These are phyloP conservation scores for Salarias fasciatus DNA, from an alignment of 2,797 vertebrate species.

Conservation along the genomic window DNA sequence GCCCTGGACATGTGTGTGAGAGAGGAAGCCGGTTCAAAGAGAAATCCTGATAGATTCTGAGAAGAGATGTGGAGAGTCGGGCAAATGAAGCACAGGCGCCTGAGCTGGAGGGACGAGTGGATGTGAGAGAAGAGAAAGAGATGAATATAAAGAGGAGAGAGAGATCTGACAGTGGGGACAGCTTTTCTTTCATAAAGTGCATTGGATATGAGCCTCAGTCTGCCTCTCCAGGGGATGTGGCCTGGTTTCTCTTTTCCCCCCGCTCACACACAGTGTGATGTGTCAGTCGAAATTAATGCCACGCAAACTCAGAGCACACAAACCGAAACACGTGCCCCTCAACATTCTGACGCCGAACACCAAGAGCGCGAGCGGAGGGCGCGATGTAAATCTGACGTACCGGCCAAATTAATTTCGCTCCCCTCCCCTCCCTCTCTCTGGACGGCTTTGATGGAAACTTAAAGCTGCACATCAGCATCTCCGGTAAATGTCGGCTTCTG, in stretches of 20 bases:
- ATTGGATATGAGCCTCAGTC: slow-evolving; percentile 76
- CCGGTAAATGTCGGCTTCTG: slow-evolving; percentile 23
- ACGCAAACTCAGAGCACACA: slow-evolving; percentile 21
- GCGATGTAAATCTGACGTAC: neutral
- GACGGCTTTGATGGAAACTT: slow-evolving; percentile 13
- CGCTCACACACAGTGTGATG: slow-evolving; percentile 21
- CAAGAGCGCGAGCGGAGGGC: neutral
- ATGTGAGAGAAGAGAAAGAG: slow-evolving; percentile 60
- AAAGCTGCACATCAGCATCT: slow-evolving; percentile 1
- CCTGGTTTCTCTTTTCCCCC: slow-evolving; percentile 61
- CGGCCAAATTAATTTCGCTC: slow-evolving; percentile 1
- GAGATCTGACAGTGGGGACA: slow-evolving; percentile 70
- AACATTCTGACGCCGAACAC: slow-evolving; percentile 5
- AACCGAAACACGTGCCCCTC: slow-evolving; percentile 11
- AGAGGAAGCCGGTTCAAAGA: slow-evolving; percentile 64
- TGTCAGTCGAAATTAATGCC: slow-evolving; percentile 31
- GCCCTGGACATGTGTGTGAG: slow-evolving; percentile 21
- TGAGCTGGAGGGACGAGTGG: slow-evolving; percentile 53
- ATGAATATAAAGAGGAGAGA: slow-evolving; percentile 55
- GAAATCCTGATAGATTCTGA: slow-evolving; percentile 65
- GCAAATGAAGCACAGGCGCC: slow-evolving; percentile 64
- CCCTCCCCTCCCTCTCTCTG: neutral
- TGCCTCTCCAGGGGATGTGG: slow-evolving; percentile 66
- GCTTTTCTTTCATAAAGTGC: slow-evolving; percentile 76
- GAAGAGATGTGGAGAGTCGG: slow-evolving; percentile 51